Base-by-base conservation (phyloP, 2,888 invertebrate genomes). In the Ariolimax columbianus region DNA sequence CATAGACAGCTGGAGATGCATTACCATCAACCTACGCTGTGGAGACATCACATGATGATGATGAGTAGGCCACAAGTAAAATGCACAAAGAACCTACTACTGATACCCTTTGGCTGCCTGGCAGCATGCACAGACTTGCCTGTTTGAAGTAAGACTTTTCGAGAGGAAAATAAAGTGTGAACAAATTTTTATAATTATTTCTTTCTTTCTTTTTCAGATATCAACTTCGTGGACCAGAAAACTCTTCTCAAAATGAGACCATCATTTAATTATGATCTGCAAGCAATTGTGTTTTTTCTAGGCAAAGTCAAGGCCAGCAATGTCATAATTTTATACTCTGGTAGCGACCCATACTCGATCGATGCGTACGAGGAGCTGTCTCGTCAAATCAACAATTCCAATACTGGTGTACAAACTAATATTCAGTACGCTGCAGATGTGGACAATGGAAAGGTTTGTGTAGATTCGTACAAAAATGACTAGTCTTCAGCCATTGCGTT, bases 351-450 rank as follows among this genome's bases (percentile, higher is more conserved):
- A 0, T 68, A 40, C 40, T 83, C 77, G 83, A 40, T 40, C 4
- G 23, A 23, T 26, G 84, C 84, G 9, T 84, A 68, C 26, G 55
- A 82, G 30, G 77, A 59, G 14, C 81, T 81, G 59, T 19, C 77
- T 4, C 23, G 7, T 0, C 36, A 26, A 2, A 59, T 78, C n/a
- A 81, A 51, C 14, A 51, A 9, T 7, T 36, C 38, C 23, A 72
- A 3, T 17, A 26, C n/a, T 1, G n/a, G 9, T 33, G 14, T n/a
- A 3, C 19, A 36, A 11, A 26, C 73, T 73, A 72, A 72, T 72
- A 72, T 81, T 36, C 81, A 81, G 47, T 81, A 81, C 51, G 55
- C 72, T 38, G 81, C 81, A 30, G 72, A 81, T 38, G 4, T 51
- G 17, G 59, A 78, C n/a, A 38, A 4, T 2, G 14, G 26, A 17